Evolutionary conservation across 2,888 invertebrate genomes (phyloP).

Genomic region (Phragmatobia fuliginosa): DNA sequence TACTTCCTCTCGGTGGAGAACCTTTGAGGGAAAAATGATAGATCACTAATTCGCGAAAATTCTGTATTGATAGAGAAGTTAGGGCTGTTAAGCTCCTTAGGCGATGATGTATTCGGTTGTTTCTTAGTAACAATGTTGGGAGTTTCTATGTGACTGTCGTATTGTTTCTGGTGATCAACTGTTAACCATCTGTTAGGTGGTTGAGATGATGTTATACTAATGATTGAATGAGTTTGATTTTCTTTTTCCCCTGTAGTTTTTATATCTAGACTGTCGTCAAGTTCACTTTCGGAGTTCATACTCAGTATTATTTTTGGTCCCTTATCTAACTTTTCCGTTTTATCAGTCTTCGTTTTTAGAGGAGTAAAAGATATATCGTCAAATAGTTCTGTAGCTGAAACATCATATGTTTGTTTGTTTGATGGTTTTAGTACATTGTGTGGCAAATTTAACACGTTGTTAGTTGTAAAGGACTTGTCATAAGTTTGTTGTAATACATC

Average conservation of each 20-base stretch:
- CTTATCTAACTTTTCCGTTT: slow-evolving; percentile 71
- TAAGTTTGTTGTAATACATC: slow-evolving; percentile 71
- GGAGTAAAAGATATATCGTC: slow-evolving; percentile 81
- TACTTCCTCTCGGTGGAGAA: slow-evolving; percentile 81
- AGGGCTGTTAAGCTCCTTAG: slow-evolving; percentile 78
- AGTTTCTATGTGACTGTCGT: slow-evolving; percentile 60
- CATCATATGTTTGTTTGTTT: slow-evolving; percentile 64
- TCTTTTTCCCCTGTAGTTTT: slow-evolving; percentile 68
- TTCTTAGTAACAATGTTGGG: slow-evolving; percentile 67
- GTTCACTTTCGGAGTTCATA: slow-evolving; percentile 74
- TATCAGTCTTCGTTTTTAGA: slow-evolving; percentile 62
- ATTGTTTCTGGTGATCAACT: slow-evolving; percentile 58
- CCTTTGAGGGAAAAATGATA: slow-evolving; percentile 78
- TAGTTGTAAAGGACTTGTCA: slow-evolving; percentile 63
- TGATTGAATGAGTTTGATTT: slow-evolving; percentile 74
- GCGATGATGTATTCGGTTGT: slow-evolving; percentile 81
- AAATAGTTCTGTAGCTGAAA: slow-evolving; percentile 68
- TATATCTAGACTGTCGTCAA: slow-evolving; percentile 73
- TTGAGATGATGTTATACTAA: slow-evolving; percentile 69
- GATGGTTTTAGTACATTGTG: slow-evolving; percentile 69
- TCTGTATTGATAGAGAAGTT: slow-evolving; percentile 83
- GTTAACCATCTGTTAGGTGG: slow-evolving; percentile 70
- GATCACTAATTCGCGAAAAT: slow-evolving; percentile 79
- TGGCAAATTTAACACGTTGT: slow-evolving; percentile 43
- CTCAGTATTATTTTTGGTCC: slow-evolving; percentile 76